phyloP scores from a whole-genome alignment of 2,888 invertebrate species.

The Harpalus rubripes region DNA sequence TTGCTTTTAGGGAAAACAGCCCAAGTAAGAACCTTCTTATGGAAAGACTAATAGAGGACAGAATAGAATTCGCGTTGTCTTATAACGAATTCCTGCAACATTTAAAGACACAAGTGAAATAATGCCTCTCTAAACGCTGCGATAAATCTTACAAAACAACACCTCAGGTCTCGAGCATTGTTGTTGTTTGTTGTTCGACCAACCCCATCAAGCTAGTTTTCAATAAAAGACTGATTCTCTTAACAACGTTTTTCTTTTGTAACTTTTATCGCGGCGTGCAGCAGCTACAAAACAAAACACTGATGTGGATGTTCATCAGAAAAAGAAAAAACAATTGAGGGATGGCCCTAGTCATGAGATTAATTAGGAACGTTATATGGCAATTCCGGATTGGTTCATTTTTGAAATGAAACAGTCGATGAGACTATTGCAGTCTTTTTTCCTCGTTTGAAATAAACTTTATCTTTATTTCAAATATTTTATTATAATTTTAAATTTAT shows the following conservation, averaged over 20 bases:
- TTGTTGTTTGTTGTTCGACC: constrained; percentile 47
- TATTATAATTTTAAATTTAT: constrained; percentile 59
- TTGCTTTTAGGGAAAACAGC: constrained; percentile 90
- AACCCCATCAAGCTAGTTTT: constrained; percentile 12
- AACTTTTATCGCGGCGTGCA: constrained; percentile 58
- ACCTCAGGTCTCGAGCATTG: constrained; percentile 40
- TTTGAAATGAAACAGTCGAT: neutral
- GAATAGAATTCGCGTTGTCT: constrained; percentile 95
- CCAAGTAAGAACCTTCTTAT: constrained; percentile 89
- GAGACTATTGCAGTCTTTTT: constrained; percentile 14
- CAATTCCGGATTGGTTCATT: constrained; percentile 26
- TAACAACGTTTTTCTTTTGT: constrained; percentile 49
- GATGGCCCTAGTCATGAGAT: constrained; percentile 58
- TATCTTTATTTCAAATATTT: constrained; percentile 40
- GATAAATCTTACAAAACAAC: constrained; percentile 42
- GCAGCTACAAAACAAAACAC: constrained; percentile 26
- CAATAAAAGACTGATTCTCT: constrained; percentile 63
- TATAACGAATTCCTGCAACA: constrained; percentile 99
- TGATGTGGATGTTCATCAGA: constrained; percentile 20
- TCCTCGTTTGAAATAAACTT: constrained; percentile 42
- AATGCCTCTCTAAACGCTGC: constrained; percentile 72
- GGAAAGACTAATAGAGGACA: constrained; percentile 95
- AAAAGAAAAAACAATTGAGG: constrained; percentile 17
- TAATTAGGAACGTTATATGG: constrained; percentile 23
- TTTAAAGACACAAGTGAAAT: constrained; percentile 93